These are phyloP conservation scores for Hoplostethus atlanticus DNA, from an alignment of 2,797 vertebrate species.

Conservation along the genomic window DNA sequence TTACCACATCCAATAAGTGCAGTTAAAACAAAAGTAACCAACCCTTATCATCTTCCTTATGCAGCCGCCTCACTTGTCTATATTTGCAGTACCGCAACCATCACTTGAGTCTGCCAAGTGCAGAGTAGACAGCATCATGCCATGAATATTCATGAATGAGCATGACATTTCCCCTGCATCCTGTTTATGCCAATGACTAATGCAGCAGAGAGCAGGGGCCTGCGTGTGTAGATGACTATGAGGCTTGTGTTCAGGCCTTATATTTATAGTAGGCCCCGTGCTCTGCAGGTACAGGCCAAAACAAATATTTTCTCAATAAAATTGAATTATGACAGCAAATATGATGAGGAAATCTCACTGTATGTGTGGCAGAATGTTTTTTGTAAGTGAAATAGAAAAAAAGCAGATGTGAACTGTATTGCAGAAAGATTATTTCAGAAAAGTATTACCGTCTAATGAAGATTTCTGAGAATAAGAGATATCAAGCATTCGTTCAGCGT, in stretches of 20 bases:
- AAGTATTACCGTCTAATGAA: conserved; percentile 25
- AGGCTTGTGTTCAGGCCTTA: conserved; percentile 60
- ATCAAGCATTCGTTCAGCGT: background rate
- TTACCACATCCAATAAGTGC: conserved; percentile 26
- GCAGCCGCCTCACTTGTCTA: conserved; percentile 62
- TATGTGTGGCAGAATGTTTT: conserved; percentile 9
- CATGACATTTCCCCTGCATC: conserved; percentile 81
- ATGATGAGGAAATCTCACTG: conserved; percentile 45
- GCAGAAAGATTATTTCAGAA: conserved; percentile 6
- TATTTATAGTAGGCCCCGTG: conserved; percentile 73
- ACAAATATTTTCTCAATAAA: conserved; percentile 77
- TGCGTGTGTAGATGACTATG: conserved; percentile 65
- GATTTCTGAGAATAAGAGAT: background rate
- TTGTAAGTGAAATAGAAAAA: background rate
- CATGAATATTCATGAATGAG: conserved; percentile 85
- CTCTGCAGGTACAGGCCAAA: conserved; percentile 73
- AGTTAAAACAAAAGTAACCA: conserved; percentile 60
- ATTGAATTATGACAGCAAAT: conserved; percentile 71
- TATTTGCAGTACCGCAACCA: conserved; percentile 70
- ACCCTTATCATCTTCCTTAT: conserved; percentile 48
- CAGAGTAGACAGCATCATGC: conserved; percentile 67
- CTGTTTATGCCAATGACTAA: conserved; percentile 82
- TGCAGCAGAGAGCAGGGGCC: conserved; percentile 64
- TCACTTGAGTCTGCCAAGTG: conserved; percentile 75
- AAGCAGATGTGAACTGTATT: conserved; percentile 14